Base-by-base conservation (phyloP, 1,140 invertebrate species). In the Lepidurus arcticus region DNA sequence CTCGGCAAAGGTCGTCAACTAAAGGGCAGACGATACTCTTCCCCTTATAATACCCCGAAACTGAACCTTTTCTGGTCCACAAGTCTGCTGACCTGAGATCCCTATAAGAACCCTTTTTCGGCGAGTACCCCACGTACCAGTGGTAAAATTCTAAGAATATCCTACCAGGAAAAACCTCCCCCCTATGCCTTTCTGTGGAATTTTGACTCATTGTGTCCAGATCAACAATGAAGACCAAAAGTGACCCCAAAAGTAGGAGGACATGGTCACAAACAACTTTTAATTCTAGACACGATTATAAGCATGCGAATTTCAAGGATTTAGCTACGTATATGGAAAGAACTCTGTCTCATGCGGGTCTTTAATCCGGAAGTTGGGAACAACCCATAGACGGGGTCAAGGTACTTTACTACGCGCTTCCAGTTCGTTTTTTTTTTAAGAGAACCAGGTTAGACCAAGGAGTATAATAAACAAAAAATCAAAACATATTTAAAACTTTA, bases 271-370 rank as follows among this genome's bases (percentile, higher is more conserved):
- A 65, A 21, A 65, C 53, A 65, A 65, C 21, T 13, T 8, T 53
- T 65, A n/a, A 7, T 21, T 65, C 53, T 1, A 13, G n/a, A 9
- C 16, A 65, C 53, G 21, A 65, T 13, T 21, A n/a, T 21, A 21
- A 65, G n/a, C 53, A 65, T 65, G 53, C 53, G 21, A 65, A 65
- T 65, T 21, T 21, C 53, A 65, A 65, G 53, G n/a, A 65, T 21
- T 65, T 65, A 34, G 34, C 34, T 34, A 34, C 3, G 16, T 65
- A 65, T n/a, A 6, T 13, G 21, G 21, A 47, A 47, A 47, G 45
- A 47, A 65, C 21, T 65, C 21, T 65, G 53, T 65, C 53, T 65
- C 53, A 65, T 65, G n/a, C 53, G n/a, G 53, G 53, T 13, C 53
- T 21, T 21, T 21, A 47, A 21, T 65, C 53, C 53, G 53, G 53